Evolutionary conservation across 2,797 vertebrate species (phyloP).

Genomic region (Tolypeutes matacus): DNA sequence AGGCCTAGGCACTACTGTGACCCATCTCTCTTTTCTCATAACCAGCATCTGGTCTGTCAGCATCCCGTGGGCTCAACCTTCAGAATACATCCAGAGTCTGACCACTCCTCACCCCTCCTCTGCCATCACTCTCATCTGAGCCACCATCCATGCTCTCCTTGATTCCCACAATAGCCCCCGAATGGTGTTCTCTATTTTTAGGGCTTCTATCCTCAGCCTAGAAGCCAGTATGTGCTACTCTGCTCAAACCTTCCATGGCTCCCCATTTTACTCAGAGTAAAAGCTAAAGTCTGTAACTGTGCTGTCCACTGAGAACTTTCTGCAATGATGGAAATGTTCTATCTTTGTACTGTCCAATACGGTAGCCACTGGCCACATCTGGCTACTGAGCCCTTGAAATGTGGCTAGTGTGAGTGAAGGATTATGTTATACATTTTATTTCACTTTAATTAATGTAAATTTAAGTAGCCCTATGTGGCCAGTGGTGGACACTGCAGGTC

Average conservation of each 20-base stretch:
- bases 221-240: not conserved
- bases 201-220: accelerated
- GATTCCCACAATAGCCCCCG: accelerated
- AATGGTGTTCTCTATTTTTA: not conserved
- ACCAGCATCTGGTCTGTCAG: accelerated
- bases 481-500: not conserved
- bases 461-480: not conserved
- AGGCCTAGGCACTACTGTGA: too few species aligned
- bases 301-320: not conserved
- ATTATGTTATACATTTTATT: not conserved
- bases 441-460: not conserved
- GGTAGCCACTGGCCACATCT: not conserved
- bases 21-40: too few species aligned
- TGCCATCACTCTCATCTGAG: not conserved
- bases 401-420: not conserved
- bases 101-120: not conserved
- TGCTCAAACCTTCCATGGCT: not conserved
- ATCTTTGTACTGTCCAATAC: accelerated
- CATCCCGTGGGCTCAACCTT: not conserved
- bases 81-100: not conserved
- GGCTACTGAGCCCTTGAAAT: not conserved
- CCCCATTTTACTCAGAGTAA: not conserved
- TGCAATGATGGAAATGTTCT: not conserved
- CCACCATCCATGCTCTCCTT: accelerated
- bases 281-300: accelerated